These are phyloP conservation scores for Microctenopoma lineatum DNA, from an alignment of 2,797 vertebrate genomes.

Conservation along the genomic window DNA sequence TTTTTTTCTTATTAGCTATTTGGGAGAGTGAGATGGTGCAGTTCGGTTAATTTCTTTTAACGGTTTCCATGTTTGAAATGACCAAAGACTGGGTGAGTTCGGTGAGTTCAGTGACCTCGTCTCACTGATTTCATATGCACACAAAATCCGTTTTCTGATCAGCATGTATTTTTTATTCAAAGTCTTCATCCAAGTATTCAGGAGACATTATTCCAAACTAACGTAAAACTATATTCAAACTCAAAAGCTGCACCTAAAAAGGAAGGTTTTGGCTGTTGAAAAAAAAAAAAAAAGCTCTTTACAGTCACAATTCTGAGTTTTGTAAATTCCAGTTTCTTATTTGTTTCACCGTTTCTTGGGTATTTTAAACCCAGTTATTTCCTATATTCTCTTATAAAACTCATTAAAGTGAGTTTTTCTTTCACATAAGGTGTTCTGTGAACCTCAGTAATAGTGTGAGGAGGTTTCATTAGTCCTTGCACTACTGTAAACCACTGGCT, in stretches of 20 bases:
- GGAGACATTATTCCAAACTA: conserved; percentile 29
- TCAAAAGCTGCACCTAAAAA: conserved; percentile 3
- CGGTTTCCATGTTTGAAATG: conserved; percentile 38
- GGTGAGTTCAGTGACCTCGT: conserved; percentile 10
- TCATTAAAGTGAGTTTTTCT: conserved; percentile 25
- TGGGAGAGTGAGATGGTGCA: not conserved
- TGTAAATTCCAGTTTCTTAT: conserved; percentile 15
- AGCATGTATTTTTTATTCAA: conserved; percentile 69
- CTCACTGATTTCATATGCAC: conserved; percentile 35
- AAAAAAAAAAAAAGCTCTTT: conserved; percentile 18
- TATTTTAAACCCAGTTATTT: conserved; percentile 20
- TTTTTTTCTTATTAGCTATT: conserved; percentile 22
- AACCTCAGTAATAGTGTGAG: conserved; percentile 34
- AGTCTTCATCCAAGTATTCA: conserved; percentile 58
- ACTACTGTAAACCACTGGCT: conserved; percentile 55
- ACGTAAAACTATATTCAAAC: conserved; percentile 27
- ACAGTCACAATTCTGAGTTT: conserved; percentile 9
- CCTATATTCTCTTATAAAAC: conserved; percentile 4
- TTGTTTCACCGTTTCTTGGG: conserved; percentile 15
- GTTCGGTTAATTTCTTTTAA: conserved; percentile 21
- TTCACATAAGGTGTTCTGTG: conserved; percentile 35
- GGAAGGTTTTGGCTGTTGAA: conserved; percentile 11
- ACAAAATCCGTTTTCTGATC: conserved; percentile 37
- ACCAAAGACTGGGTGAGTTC: conserved; percentile 63
- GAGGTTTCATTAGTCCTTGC: conserved; percentile 35